Base-by-base conservation (phyloP, 2,888 invertebrate species). In the Hyles lineata region DNA sequence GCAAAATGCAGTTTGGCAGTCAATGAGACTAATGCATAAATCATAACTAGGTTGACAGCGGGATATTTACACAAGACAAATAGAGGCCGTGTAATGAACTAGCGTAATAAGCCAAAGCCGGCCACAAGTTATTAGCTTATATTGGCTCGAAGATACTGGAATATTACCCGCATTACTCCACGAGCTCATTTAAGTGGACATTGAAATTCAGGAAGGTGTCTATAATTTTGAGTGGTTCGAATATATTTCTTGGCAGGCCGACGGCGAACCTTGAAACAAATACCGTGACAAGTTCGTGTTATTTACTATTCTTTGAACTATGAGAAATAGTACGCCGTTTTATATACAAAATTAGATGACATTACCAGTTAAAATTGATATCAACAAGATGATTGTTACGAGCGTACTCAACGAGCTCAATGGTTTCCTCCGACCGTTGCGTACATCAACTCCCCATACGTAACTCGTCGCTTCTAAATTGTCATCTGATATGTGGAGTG, bases 21-120 rank as follows among this genome's bases (percentile, higher is more conserved):
- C 77, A 73, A 77, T 84, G 84, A 84, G 82, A 82, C 84, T 84
- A 84, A 83, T 79, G 75, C 80, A 87, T 90, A 88, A 89, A 89
- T 91, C 88, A 89, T 87, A 90, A 85, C 78, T 77, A 81, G 79
- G 79, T 83, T 86, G 88, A 85, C 85, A 83, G 82, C 79, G 80
- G 79, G 84, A 85, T 85, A 87, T 88, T 86, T 85, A 84, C 80
- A 78, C 79, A 81, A 84, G 85, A 88, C 88, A 87, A 87, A 87
- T 89, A 85, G 86, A 87, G 90, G 88, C 81, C 86, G 78, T 77
- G 80, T 77, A 76, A 80, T 78, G 72, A 76, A 73, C 77, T 77
- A 77, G 74, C 70, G 74, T 77, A 74, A 73, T 74, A 76, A 72
- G 72, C 73, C 74, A 77, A 74, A 74, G 77, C 74, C 79, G 79